Evolutionary conservation across 2,888 invertebrate species (phyloP).

Genomic region (Helleia helle): DNA sequence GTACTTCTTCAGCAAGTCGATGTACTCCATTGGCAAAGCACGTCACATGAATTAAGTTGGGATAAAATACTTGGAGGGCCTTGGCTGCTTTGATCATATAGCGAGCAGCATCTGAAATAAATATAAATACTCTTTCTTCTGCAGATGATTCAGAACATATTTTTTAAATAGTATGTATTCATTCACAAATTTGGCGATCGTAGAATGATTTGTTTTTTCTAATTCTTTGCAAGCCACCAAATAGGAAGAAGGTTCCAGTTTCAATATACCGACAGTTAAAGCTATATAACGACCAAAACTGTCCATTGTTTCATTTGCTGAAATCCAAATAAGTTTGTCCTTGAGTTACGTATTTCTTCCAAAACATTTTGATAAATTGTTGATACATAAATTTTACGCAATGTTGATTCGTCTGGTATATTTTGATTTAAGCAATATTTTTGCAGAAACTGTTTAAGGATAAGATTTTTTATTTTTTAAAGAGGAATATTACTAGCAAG

Average conservation of each 20-base stretch:
- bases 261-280: slow-evolving; percentile 14
- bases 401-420: slow-evolving; percentile 3
- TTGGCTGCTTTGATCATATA: slow-evolving; percentile 1
- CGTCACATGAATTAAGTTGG: slow-evolving; percentile 4
- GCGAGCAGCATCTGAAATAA: slow-evolving; percentile 2
- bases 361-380: slow-evolving; percentile 11
- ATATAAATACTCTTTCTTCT: background rate
- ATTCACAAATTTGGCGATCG: slow-evolving; percentile 21
- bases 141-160: slow-evolving; percentile 3
- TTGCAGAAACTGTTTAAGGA: slow-evolving; percentile 11
- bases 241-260: slow-evolving; percentile 11
- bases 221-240: slow-evolving; percentile 13
- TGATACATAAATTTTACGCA: slow-evolving; percentile 13
- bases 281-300: slow-evolving; percentile 1
- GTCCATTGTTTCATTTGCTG: slow-evolving; percentile 16
- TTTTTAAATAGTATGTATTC: slow-evolving; percentile 24
- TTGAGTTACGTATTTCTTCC: slow-evolving; percentile 13
- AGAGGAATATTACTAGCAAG: slow-evolving; percentile 14
- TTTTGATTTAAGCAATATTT: slow-evolving; percentile 11
- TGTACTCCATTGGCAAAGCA: background rate
- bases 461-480: slow-evolving; percentile 11
- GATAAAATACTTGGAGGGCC: slow-evolving; percentile 5
- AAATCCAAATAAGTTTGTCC: slow-evolving; percentile 15
- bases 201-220: slow-evolving; percentile 8
- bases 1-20: too few relatives aligned